Evolutionary conservation across 2,888 invertebrate species (phyloP).

Genomic region (Teleiodes luculella): DNA sequence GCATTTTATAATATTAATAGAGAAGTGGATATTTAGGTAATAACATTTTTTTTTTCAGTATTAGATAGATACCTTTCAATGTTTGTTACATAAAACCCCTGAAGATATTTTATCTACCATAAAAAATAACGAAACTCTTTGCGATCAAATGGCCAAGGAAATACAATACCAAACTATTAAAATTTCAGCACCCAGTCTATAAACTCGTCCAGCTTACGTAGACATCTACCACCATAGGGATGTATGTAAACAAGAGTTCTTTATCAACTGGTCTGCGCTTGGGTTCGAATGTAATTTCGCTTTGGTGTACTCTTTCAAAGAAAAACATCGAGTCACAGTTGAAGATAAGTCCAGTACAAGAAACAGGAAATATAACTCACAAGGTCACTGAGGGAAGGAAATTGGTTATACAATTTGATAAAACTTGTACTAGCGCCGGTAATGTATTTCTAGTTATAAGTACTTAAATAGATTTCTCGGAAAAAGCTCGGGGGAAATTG

Average conservation of each 20-base stretch:
- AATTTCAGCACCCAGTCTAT: not conserved
- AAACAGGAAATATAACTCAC: not conserved
- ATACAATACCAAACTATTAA: not conserved
- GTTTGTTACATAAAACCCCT: too few relatives aligned
- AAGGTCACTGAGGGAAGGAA: too few relatives aligned
- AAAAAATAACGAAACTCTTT: not conserved
- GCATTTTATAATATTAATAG: too few relatives aligned
- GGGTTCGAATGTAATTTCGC: slow-evolving; percentile 6
- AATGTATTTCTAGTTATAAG: too few relatives aligned
- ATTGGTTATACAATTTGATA: too few relatives aligned
- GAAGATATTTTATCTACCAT: too few relatives aligned
- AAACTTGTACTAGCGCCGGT: too few relatives aligned
- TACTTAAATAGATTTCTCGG: too few relatives aligned
- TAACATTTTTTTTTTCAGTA: too few relatives aligned
- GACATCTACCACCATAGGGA: not conserved
- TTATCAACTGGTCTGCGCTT: not conserved
- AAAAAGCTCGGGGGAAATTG: too few relatives aligned
- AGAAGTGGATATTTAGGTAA: too few relatives aligned
- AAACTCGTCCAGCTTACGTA: not conserved
- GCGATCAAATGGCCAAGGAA: not conserved
- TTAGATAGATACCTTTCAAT: too few relatives aligned
- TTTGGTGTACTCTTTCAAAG: slow-evolving; percentile 6
- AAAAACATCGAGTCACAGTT: not conserved
- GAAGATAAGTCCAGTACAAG: not conserved
- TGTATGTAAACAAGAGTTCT: not conserved